Evolutionary conservation across 2,888 invertebrate species (phyloP).

Genomic region (Eurytoma californica): DNA sequence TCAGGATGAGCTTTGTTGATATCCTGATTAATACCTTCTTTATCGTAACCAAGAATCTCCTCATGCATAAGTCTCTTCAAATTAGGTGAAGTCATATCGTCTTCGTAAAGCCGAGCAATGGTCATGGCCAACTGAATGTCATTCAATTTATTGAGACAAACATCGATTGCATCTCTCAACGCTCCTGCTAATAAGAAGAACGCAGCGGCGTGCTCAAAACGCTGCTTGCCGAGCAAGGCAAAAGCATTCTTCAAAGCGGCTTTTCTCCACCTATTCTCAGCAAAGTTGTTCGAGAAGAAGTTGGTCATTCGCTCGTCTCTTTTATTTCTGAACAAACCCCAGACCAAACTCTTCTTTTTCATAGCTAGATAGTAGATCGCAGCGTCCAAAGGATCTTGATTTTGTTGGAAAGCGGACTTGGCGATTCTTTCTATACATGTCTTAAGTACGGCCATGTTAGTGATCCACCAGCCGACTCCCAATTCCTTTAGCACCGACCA

Average conservation of each 20-base stretch:
- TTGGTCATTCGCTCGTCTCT: constrained; percentile 93
- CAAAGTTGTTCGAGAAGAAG: constrained; percentile 97
- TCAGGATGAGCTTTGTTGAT: constrained; percentile 89
- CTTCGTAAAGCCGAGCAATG: constrained; percentile 93
- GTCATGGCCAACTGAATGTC: constrained; percentile 97
- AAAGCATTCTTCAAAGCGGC: constrained; percentile 99
- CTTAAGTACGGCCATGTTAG: constrained; percentile 87
- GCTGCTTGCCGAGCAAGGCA: constrained; percentile 94
- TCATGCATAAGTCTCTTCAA: constrained; percentile 86
- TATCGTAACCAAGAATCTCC: constrained; percentile 83
- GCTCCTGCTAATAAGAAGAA: constrained; percentile 97
- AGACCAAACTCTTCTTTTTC: constrained; percentile 97
- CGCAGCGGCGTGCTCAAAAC: constrained; percentile 98
- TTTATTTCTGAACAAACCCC: constrained; percentile 94
- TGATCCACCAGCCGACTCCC: constrained; percentile 97
- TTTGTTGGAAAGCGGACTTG: constrained; percentile 92
- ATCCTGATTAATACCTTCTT: constrained; percentile 81
- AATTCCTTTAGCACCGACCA: constrained; percentile 95
- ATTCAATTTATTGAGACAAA: constrained; percentile 91
- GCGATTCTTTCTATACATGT: constrained; percentile 94
- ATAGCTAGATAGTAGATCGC: constrained; percentile 98
- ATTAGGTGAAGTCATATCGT: constrained; percentile 82
- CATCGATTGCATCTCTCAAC: constrained; percentile 96
- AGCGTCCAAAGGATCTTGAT: constrained; percentile 97
- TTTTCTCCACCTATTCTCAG: constrained; percentile 95